Evolutionary conservation across 2,888 invertebrate genomes (phyloP), one percentile per base, ranked within the genome.

Genomic region (Eristalis arbustorum): DNA sequence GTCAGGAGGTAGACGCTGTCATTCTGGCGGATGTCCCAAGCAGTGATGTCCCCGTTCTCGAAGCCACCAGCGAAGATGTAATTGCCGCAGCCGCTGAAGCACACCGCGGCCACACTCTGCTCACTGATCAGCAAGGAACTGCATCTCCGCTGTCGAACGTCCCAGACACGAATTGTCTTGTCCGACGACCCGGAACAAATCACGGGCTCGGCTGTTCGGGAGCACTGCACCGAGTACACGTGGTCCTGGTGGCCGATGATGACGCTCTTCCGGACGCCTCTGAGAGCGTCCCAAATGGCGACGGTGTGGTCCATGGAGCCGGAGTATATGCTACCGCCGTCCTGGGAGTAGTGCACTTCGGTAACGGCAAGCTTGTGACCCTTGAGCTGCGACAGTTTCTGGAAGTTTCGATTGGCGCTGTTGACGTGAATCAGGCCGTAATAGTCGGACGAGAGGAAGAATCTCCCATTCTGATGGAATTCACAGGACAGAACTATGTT

Each of bases 161-260:
- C 99, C 98, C 97, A 97, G 61, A 98, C 94, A 92, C 96, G 96
- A 73, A 99, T 95, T 14, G 97, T 97, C 10, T 91, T 97, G 93
- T 99, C 99, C 92, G 99, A 99, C 88, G 98, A 96, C 8, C 97
- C 99, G 49, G 98, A 98, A 73, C 97, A 98, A 8, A 99, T 93
- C 77, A 98, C 94, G 89, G 97, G 97, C 0, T 98, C 96, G 0
- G 99, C 99, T 90, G 98, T 93, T 89, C 99, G 89, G 22, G 90
- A 91, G 91, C 95, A 95, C 91, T 95, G 94, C 0, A 78, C 34
- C 11, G 95, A 95, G 90, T 96, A 96, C 0, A 96, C 96, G 91
- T 96, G 96, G 69, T 94, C 95, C 0, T 95, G 94, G 89, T 97
- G 96, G 0, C 97, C 98, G 93, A 97, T 98, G 6, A 98, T 94